These are phyloP conservation scores for Aldabrachelys gigantea DNA, from an alignment of 2,113 vertebrate species.

Conservation along the genomic window DNA sequence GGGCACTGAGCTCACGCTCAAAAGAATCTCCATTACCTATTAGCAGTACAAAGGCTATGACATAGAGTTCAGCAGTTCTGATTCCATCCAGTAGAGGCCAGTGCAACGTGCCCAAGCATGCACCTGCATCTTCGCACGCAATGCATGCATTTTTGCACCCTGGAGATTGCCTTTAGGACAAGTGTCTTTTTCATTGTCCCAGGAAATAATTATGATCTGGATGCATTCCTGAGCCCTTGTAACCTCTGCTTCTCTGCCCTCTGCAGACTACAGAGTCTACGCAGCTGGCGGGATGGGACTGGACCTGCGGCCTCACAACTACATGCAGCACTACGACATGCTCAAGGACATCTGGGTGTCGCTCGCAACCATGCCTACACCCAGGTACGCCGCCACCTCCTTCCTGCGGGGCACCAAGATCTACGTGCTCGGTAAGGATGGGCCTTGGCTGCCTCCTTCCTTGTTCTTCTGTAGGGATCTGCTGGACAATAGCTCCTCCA, in stretches of 20 bases:
- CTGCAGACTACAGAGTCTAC: constrained; percentile 89
- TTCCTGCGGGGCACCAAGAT: constrained; percentile 91
- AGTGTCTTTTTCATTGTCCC: accelerated
- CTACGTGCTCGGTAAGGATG: constrained; percentile 88
- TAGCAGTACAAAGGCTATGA: not conserved
- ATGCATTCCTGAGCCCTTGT: not conserved
- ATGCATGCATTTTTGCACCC: not conserved
- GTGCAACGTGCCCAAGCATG: not conserved
- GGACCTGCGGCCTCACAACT: constrained; percentile 91
- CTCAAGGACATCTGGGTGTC: constrained; percentile 97
- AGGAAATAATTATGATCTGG: not conserved
- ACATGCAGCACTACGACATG: constrained; percentile 95
- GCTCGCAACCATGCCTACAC: constrained; percentile 92
- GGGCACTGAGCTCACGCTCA: not conserved
- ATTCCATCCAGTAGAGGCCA: not conserved
- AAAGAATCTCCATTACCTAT: not conserved
- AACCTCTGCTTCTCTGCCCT: not conserved
- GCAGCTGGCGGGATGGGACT: constrained; percentile 94
- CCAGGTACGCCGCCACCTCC: constrained; percentile 90
- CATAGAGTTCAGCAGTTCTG: not conserved
- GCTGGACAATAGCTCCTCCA: not conserved
- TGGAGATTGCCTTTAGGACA: accelerated
- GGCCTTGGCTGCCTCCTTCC: not conserved
- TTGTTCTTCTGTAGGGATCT: not conserved
- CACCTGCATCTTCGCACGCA: not conserved